Base-by-base conservation (phyloP, 2,113 vertebrate genomes). In the Pao palembangensis region DNA sequence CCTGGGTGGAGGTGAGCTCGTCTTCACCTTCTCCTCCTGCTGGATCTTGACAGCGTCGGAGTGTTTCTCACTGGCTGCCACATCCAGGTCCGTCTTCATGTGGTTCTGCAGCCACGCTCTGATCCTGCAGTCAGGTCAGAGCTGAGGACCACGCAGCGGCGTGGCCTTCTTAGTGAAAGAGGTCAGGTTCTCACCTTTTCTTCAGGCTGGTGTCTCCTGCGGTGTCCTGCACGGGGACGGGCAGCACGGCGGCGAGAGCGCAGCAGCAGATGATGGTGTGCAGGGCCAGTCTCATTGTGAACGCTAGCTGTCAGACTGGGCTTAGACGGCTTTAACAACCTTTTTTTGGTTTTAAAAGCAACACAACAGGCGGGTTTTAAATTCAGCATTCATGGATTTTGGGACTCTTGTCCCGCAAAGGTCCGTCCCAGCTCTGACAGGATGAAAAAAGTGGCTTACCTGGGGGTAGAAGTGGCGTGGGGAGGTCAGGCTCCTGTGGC, bases 241-340 rank as follows among this genome's bases (percentile, higher is more conserved):
- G 76, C 73, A 96, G 84, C 63, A 90, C 79, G 1, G 77, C 67
- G 55, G 76, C 78, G 48, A 93, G 74, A 21, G 93, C 90, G 67
- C 92, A 91, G 76, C 95, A 90, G 71, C 84, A 93, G 71, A 98
- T 55, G 61, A 90, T 55, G 3, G 76, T 71, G 17, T 83, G 85
- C 51, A 92, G 85, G 64, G 86, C 20, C 68, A 93, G 78, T 75
- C 91, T 94, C 96, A 98, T 98, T 76, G 81, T 91, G 83, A 73
- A 25, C 52, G 81, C 79, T 82, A 85, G 82, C 67, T 42, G 76
- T 69, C 2, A 49, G 19, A 59, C 51, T 0, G 19, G 0, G 18
- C 19, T n/a, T 6, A 42, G 41, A 38, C 21, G 1, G 18, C 51
- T 21, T 38, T 5, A 19, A 28, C 1, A 10, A 4, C 1, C 1